phyloP scores from a whole-genome alignment of 1,140 invertebrate genomes.

The Paralvinella palmiformis region DNA sequence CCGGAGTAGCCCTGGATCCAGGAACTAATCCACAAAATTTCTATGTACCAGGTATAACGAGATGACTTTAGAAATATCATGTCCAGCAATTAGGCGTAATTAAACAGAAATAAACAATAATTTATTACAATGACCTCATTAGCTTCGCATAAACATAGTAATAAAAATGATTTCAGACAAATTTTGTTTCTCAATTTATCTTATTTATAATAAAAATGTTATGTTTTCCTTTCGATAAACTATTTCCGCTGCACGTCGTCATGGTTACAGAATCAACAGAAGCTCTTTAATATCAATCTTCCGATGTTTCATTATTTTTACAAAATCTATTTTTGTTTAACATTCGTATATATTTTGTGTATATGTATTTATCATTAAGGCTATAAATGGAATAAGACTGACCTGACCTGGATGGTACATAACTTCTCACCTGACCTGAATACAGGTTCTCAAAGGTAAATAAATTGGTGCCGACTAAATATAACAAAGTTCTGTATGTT shows the following conservation, averaged over 20 bases:
- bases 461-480: too few relatives aligned
- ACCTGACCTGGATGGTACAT: slow-evolving; percentile 3
- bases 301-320: not conserved
- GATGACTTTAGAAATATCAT: too few relatives aligned
- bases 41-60: slow-evolving; percentile 17
- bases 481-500: too few relatives aligned
- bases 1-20: not conserved
- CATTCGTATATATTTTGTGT: not conserved
- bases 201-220: too few relatives aligned
- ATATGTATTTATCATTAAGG: slow-evolving; percentile 10
- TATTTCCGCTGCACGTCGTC: not conserved
- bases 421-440: slow-evolving; percentile 11
- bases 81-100: too few relatives aligned
- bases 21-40: slow-evolving; percentile 4
- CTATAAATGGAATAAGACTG: slow-evolving; percentile 15
- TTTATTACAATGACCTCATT: too few relatives aligned
- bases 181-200: too few relatives aligned
- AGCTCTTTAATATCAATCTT: not conserved
- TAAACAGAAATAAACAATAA: too few relatives aligned
- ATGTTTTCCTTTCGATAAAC: too few relatives aligned
- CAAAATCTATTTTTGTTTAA: not conserved
- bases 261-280: not conserved
- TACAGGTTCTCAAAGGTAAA: slow-evolving; percentile 13
- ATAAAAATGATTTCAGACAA: too few relatives aligned
- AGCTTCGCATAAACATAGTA: too few relatives aligned